Evolutionary conservation across 2,113 vertebrate species (phyloP).

Genomic region (Larimichthys polyactis): DNA sequence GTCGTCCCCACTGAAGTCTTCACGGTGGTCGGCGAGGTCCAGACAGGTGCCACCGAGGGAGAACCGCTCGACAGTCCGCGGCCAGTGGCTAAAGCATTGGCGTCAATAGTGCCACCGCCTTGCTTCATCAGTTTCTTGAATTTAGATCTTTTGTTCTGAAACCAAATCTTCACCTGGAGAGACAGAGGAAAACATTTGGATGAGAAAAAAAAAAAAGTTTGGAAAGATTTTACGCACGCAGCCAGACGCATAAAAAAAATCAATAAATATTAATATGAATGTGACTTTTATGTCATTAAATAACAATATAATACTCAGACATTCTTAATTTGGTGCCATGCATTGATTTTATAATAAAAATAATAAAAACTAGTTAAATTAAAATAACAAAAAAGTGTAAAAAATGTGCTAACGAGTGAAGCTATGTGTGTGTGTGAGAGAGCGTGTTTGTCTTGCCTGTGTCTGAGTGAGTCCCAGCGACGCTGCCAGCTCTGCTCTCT

Average conservation of each 20-base stretch:
- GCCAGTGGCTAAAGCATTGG: conserved; percentile 90
- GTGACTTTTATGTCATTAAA: no score
- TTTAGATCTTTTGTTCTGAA: conserved; percentile 97
- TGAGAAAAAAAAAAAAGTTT: not conserved
- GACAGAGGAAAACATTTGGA: not conserved
- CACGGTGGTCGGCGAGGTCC: conserved; percentile 92
- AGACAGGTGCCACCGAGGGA: conserved; percentile 92
- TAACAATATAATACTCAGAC: not conserved
- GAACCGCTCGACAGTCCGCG: conserved; percentile 92
- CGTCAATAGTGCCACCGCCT: conserved; percentile 92
- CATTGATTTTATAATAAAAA: not conserved
- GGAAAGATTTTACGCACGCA: conserved; percentile 25
- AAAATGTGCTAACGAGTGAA: conserved; percentile 19
- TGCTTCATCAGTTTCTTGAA: conserved; percentile 98
- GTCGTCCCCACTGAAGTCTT: conserved; percentile 91
- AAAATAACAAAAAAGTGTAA: not conserved
- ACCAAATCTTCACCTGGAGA: conserved; percentile 95
- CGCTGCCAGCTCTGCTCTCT: conserved; percentile 97
- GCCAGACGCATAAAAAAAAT: not conserved
- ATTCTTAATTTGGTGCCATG: no score
- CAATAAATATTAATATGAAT: not conserved
- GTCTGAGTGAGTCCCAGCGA: conserved; percentile 99
- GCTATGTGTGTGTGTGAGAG: conserved; percentile 11
- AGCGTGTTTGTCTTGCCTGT: conserved; percentile 87
- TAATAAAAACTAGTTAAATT: conserved; percentile 15